phyloP scores from a whole-genome alignment of 2,113 vertebrate genomes.

The Sialia sialis region DNA sequence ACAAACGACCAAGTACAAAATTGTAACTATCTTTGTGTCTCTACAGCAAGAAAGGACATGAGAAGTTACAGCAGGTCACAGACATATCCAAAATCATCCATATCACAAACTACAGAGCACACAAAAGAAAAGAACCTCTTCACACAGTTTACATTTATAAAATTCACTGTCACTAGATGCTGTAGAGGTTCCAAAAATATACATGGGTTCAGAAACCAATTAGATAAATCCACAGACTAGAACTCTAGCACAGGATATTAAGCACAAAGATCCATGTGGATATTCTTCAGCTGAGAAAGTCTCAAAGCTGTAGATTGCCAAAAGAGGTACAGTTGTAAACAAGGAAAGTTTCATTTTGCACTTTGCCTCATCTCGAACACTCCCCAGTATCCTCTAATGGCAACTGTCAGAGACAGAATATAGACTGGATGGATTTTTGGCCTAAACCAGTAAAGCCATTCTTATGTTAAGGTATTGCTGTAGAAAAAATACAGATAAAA shows the following conservation, averaged over 20 bases:
- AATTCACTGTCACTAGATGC: conserved; percentile 40
- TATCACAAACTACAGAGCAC: neutral
- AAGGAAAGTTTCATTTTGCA: neutral
- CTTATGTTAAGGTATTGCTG: neutral
- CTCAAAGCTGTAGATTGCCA: conserved; percentile 34
- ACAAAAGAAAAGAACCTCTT: neutral
- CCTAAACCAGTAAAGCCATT: conserved; percentile 13
- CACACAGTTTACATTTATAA: conserved; percentile 7
- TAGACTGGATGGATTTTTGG: conserved; percentile 17
- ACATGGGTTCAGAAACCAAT: neutral
- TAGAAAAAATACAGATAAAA: conserved; percentile 49
- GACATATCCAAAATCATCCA: neutral
- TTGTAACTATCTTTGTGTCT: neutral
- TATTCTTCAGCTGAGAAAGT: conserved; percentile 23
- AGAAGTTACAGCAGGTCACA: conserved; percentile 22
- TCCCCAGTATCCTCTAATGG: conserved; percentile 2
- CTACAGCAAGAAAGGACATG: neutral
- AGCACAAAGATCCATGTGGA: neutral
- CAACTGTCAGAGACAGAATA: neutral
- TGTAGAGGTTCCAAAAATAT: neutral
- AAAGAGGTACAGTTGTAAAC: neutral
- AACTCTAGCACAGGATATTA: neutral
- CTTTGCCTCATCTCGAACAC: neutral
- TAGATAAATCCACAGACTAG: neutral
- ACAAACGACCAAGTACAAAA: conserved; percentile 25